Conservation (phyloP, 2,888 invertebrate species). For the Ischnura elegans region DNA sequence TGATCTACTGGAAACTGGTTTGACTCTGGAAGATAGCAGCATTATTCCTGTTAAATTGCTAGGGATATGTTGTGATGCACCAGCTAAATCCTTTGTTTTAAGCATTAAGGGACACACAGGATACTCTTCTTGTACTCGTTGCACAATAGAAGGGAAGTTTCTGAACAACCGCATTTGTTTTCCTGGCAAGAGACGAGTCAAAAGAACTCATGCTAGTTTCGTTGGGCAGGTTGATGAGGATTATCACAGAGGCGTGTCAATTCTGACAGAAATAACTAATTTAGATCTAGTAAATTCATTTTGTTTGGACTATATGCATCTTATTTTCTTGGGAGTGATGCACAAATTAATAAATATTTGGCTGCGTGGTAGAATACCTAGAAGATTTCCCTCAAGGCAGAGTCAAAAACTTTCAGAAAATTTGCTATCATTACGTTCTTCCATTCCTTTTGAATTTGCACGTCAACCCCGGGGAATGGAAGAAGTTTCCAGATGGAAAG, state of each 20-base stretch:
- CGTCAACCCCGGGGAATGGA: too few relatives aligned
- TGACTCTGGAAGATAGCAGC: neutral
- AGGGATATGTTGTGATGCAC: neutral
- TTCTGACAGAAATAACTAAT: neutral
- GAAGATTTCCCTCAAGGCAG: neutral
- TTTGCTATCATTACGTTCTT: neutral
- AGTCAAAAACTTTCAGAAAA: neutral
- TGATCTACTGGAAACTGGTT: neutral
- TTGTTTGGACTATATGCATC: neutral
- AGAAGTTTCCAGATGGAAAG: too few relatives aligned
- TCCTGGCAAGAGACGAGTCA: neutral
- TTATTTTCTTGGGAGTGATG: neutral
- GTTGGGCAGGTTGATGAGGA: neutral
- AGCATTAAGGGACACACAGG: neutral
- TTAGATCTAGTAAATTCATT: neutral
- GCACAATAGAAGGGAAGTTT: neutral
- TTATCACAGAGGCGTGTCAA: neutral
- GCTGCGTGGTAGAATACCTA: neutral
- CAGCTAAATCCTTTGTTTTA: too few relatives aligned
- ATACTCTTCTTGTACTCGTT: neutral
- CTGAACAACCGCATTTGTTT: neutral
- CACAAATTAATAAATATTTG: neutral
- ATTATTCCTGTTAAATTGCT: neutral
- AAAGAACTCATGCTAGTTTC: neutral
- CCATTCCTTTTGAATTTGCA: too few relatives aligned